Conservation (phyloP, 53 echinoderm and acorn worm genomes). For the Temnopleurus reevesii region DNA sequence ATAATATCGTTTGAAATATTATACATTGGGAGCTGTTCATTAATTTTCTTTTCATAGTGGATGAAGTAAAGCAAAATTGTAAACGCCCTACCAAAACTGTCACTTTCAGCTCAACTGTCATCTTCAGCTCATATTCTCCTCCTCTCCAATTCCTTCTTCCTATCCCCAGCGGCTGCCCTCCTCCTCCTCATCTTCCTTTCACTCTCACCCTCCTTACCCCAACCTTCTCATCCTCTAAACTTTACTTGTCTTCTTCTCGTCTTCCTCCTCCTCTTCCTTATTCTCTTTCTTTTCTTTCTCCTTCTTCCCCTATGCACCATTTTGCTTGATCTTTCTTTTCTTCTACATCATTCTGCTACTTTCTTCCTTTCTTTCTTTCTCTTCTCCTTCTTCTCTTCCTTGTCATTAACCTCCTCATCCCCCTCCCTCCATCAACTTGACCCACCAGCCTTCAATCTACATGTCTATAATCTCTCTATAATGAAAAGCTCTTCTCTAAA, state of each 20-base stretch:
- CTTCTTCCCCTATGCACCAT: background rate
- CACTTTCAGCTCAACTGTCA: no score
- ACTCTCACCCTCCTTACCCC: background rate
- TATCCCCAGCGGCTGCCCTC: background rate
- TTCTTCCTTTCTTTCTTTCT: background rate
- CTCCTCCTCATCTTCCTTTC: background rate
- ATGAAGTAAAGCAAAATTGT: no score
- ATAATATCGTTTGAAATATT: no score
- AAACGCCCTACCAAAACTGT: no score
- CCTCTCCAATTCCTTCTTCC: background rate
- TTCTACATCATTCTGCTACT: background rate
- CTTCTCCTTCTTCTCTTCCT: background rate
- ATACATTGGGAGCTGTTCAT: no score
- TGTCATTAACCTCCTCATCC: background rate
- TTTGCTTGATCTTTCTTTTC: background rate
- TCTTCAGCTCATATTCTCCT: no score
- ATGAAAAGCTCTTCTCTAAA: no score
- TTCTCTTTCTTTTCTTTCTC: background rate
- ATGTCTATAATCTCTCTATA: no score
- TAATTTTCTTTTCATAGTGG: no score
- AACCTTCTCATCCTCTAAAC: background rate
- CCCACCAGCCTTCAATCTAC: no score
- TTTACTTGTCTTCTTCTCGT: background rate
- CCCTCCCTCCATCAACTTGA: background rate
- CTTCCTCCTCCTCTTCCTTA: background rate